Evolutionary conservation across 2,888 invertebrate genomes (phyloP).

Genomic region (Eilema sororculum): DNA sequence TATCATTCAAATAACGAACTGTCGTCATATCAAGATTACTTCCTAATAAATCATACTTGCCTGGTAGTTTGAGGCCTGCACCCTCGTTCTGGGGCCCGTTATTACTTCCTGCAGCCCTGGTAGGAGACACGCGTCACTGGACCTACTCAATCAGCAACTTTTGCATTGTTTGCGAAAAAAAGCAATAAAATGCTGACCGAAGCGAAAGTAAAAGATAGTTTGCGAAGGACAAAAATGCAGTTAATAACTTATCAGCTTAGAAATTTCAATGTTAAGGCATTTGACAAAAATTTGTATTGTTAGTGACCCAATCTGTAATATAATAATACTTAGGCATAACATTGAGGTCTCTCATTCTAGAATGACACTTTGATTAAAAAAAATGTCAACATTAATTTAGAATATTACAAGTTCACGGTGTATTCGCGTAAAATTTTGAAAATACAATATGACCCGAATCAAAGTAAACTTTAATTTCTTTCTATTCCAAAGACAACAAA

Average conservation of each 20-base stretch:
- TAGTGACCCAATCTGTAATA: no score
- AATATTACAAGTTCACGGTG: no score
- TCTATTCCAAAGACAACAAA: neutral
- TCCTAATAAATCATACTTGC: conserved; percentile 78
- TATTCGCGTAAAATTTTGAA: no score
- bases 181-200: conserved; percentile 38
- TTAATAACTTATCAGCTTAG: neutral
- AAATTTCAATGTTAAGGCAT: neutral
- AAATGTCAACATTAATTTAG: no score
- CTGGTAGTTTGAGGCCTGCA: conserved; percentile 63
- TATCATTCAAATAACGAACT: neutral
- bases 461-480: neutral
- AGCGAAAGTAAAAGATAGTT: conserved; percentile 22
- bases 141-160: conserved; percentile 55
- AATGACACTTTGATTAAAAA: no score
- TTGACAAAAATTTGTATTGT: no score
- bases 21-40: conserved; percentile 53
- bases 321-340: no score
- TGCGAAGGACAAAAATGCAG: neutral
- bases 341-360: no score
- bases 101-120: conserved; percentile 84
- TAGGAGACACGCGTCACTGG: conserved; percentile 70
- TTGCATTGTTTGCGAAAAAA: conserved; percentile 56
- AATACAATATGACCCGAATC: neutral
- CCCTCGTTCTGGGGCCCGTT: conserved; percentile 71